Evolutionary conservation across 2,888 invertebrate species (phyloP), one percentile per base, ranked within the genome.

Genomic region (Anthophora plumipes): DNA sequence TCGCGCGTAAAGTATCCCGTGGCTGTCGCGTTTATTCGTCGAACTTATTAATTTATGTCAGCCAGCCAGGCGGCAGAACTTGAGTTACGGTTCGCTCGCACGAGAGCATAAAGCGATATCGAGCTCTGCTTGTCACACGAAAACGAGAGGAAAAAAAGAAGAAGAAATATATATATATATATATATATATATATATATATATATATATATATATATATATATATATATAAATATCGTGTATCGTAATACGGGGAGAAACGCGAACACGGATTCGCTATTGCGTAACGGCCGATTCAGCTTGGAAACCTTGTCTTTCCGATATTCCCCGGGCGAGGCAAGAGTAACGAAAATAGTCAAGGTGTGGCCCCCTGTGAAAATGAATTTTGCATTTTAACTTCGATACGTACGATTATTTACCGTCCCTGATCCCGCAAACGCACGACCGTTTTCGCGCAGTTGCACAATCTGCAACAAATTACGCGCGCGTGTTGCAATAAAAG

Each of bases 41-140:
- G 50, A 66, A 60, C 61, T 71, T 82, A 82, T 82, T 85, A 75
- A 76, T 78, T 85, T 68, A 66, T 68, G 60, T 55, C 46, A 39
- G 41, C 63, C 63, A 43, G 50, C 52, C 59, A 39, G 63, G 31
- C 64, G 75, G 55, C 78, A 55, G 39, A 64, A 66, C 63, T 46
- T 64, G 84, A 82, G 59, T 85, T 77, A 85, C 68, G 22, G 17
- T 20, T 9, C 31, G 31, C 14, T 59, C 46, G 70, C 67, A 61
- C 66, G 80, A 69, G 50, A 68, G 17, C 22, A 60, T 6, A 43
- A 59, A 52, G 46, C 71, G 73, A 73, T 85, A 85, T 68, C 67
- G 14, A 22, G 20, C 20, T 31, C 31, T 31, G 2, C 37, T 22
- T 68, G 67, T 64, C 52, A 31, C 11, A 59, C 68, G 20, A 20